Evolutionary conservation across 2,113 vertebrate species (phyloP).

Genomic region (Catharus fuscescens): DNA sequence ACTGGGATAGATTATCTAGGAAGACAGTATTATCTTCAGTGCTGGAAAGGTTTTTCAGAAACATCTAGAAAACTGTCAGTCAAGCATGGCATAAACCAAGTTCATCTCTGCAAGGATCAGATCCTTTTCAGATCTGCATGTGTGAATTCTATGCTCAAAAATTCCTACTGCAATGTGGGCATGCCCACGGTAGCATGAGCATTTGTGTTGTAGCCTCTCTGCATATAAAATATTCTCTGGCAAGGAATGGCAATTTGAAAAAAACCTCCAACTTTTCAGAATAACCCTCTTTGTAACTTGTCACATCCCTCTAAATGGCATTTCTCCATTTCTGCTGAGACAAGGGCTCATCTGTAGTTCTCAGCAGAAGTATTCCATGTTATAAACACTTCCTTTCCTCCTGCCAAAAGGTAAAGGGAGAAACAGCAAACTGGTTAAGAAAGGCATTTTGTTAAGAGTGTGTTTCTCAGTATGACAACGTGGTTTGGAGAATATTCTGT

Average conservation of each 20-base stretch:
- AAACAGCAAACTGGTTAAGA: background rate
- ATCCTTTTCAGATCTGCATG: background rate
- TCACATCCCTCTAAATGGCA: background rate
- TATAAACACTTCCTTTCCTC: background rate
- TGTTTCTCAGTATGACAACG: background rate
- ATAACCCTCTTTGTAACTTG: background rate
- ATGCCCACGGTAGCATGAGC: background rate
- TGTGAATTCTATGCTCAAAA: background rate
- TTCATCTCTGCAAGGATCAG: background rate
- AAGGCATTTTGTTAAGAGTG: background rate
- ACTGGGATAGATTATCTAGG: background rate
- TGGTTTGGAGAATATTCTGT: background rate
- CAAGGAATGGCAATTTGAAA: background rate
- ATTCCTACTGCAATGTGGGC: background rate
- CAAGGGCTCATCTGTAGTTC: background rate
- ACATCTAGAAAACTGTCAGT: background rate
- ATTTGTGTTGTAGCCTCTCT: background rate
- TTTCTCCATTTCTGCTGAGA: conserved; percentile 1
- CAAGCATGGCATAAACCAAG: background rate
- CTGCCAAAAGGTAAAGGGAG: background rate
- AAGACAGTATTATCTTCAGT: background rate
- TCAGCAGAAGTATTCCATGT: background rate
- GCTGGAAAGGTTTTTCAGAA: background rate
- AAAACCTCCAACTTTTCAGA: background rate
- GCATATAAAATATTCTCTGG: background rate